A percentile compares a stretch with the other conserved stretches of the same genome.
phyloP scores from a whole-genome alignment of 2,888 invertebrate genomes.

The Therioaphis trifolii region DNA sequence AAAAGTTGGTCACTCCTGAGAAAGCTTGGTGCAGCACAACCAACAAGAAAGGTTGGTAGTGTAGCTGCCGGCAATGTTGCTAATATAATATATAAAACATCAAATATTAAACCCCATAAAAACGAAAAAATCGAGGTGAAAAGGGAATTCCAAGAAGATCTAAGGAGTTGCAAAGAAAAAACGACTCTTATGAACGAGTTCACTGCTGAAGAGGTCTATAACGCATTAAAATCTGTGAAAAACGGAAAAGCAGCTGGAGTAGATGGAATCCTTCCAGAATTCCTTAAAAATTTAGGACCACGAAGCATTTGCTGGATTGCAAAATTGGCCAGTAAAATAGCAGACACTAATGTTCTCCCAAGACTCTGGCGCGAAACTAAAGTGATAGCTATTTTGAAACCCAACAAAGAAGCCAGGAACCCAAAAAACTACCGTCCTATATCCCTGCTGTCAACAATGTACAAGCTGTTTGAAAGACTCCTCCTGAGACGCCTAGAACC shows the following conservation, averaged over 20 bases:
- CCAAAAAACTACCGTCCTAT: slow-evolving; percentile 32
- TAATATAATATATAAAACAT: slow-evolving; percentile 34
- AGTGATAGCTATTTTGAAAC: no score
- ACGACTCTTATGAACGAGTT: slow-evolving; percentile 43
- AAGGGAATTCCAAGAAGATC: slow-evolving; percentile 40
- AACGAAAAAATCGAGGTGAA: background rate
- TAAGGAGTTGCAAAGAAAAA: slow-evolving; percentile 3
- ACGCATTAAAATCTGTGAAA: slow-evolving; percentile 16
- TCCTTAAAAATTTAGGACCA: slow-evolving; percentile 23
- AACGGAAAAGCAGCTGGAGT: slow-evolving; percentile 35
- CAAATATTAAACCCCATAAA: slow-evolving; percentile 39
- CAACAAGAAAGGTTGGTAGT: background rate
- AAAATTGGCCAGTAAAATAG: background rate
- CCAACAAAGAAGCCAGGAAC: slow-evolving; percentile 31
- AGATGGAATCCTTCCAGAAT: slow-evolving; percentile 46
- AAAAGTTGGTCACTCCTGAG: slow-evolving; percentile 7
- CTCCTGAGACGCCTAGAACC: slow-evolving; percentile 23
- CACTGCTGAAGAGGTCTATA: slow-evolving; percentile 5
- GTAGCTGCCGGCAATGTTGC: no score
- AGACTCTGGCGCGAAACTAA: no score
- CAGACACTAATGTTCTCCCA: slow-evolving; percentile 8
- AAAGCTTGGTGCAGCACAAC: slow-evolving; percentile 7
- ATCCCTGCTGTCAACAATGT: background rate
- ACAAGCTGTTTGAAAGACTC: slow-evolving; percentile 19
- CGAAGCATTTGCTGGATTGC: slow-evolving; percentile 32